Conservation (phyloP, 1,140 invertebrate species). For the Papilio dardanus region DNA sequence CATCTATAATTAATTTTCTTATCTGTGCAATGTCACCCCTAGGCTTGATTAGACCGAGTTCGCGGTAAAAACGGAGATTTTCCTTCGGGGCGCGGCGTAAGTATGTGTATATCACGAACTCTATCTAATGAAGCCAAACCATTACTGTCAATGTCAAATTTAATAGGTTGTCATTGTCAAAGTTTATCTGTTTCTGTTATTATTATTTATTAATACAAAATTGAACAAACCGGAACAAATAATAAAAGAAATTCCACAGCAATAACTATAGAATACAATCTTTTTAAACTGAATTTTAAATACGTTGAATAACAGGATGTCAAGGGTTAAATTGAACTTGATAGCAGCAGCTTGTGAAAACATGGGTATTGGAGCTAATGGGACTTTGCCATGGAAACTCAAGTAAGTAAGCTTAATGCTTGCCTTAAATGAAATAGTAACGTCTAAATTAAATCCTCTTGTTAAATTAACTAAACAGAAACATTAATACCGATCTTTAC, state of each 20-base stretch:
- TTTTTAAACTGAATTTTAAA: not conserved
- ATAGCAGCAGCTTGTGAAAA: slow-evolving; percentile 94
- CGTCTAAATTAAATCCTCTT: not conserved
- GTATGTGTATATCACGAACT: too few relatives aligned
- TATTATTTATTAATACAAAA: too few relatives aligned
- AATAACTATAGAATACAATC: not conserved
- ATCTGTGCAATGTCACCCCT: too few relatives aligned
- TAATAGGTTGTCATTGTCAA: slow-evolving; percentile 5
- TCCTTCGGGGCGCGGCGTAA: too few relatives aligned
- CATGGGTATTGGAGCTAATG: slow-evolving; percentile 87
- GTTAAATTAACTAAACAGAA: too few relatives aligned
- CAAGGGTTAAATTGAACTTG: slow-evolving; percentile 85
- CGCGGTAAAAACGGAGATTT: too few relatives aligned
- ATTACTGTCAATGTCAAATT: too few relatives aligned
- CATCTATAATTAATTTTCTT: too few relatives aligned
- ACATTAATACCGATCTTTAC: too few relatives aligned
- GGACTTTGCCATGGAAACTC: slow-evolving; percentile 92
- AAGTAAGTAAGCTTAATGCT: slow-evolving; percentile 84
- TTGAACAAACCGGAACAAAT: too few relatives aligned
- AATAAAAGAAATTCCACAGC: not conserved
- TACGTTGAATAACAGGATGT: slow-evolving; percentile 50
- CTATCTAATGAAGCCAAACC: too few relatives aligned
- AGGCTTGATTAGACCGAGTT: too few relatives aligned
- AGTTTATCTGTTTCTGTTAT: not conserved
- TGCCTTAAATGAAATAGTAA: not conserved